These are phyloP conservation scores for Eumaeus atala DNA, from an alignment of 1,140 invertebrate genomes.

Conservation along the genomic window DNA sequence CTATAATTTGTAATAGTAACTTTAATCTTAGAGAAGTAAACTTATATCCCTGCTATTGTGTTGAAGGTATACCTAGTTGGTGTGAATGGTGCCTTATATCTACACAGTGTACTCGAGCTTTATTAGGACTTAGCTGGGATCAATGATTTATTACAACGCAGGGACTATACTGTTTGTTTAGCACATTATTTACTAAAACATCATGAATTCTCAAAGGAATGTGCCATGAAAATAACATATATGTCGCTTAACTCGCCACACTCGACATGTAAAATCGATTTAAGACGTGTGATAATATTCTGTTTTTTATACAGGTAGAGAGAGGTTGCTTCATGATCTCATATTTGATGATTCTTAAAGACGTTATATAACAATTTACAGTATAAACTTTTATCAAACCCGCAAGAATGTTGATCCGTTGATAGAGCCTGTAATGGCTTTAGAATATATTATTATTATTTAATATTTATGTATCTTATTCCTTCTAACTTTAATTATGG, in stretches of 20 bases:
- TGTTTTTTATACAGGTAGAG: neutral
- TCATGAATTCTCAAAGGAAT: conserved; percentile 38
- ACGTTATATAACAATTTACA: no score
- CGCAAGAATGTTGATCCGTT: no score
- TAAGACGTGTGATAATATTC: conserved; percentile 7
- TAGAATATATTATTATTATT: no score
- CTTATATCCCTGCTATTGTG: no score
- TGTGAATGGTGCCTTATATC: neutral
- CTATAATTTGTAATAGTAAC: no score
- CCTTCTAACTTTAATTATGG: no score
- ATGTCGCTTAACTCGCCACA: conserved; percentile 15
- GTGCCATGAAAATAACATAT: conserved; percentile 16
- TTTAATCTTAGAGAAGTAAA: no score
- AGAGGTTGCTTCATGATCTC: no score
- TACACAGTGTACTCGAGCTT: conserved; percentile 12
- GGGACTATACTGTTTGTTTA: conserved; percentile 43
- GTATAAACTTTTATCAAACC: no score
- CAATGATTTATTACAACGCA: conserved; percentile 56
- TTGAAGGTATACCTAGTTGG: neutral
- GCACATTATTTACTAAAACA: conserved; percentile 56
- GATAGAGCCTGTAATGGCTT: no score
- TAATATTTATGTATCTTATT: no score
- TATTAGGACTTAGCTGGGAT: conserved; percentile 31
- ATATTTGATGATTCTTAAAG: no score
- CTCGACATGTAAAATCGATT: conserved; percentile 14